Conservation (phyloP, 2,888 invertebrate genomes). For the Hirtodrosophila confusa region DNA sequence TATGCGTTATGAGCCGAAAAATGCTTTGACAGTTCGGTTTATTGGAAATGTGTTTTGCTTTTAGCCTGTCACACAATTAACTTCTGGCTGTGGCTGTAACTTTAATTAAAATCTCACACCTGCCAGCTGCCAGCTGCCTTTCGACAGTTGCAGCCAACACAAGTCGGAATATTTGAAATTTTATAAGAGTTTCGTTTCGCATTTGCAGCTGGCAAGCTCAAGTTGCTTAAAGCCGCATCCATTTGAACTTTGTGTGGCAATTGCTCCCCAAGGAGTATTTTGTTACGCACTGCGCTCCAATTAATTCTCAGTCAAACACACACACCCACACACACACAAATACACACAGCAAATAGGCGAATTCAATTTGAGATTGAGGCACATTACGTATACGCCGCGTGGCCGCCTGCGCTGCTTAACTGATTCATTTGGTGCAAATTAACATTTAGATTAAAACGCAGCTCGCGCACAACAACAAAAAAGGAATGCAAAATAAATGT, state of each 20-base stretch:
- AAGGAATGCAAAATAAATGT: constrained; percentile 30
- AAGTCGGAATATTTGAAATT: constrained; percentile 35
- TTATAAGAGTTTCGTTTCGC: too few species aligned
- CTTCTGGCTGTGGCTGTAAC: constrained; percentile 32
- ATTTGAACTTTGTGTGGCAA: constrained; percentile 59
- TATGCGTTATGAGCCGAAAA: constrained; percentile 17
- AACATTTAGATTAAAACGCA: constrained; percentile 75
- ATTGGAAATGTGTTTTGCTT: constrained; percentile 1
- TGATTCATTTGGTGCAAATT: constrained; percentile 71
- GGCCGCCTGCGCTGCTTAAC: constrained; percentile 45
- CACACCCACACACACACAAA: constrained; percentile 2
- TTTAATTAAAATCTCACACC: constrained; percentile 58
- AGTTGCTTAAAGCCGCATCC: constrained; percentile 25
- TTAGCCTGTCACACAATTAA: constrained; percentile 49
- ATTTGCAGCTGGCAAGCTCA: constrained; percentile 4
- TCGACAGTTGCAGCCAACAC: constrained; percentile 5
- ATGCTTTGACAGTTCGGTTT: background rate
- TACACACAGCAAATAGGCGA: constrained; percentile 3
- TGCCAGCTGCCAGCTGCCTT: constrained; percentile 7
- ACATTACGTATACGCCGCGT: constrained; percentile 58
- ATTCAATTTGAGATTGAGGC: constrained; percentile 46
- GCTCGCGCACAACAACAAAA: constrained; percentile 18
- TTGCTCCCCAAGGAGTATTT: constrained; percentile 71
- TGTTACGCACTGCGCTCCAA: constrained; percentile 56
- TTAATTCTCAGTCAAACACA: constrained; percentile 40